A percentile compares a stretch with the other conserved stretches of the same genome.
These are phyloP conservation scores for Spisula subtruncata DNA, from an alignment of 2,888 invertebrate species.

Conservation along the genomic window DNA sequence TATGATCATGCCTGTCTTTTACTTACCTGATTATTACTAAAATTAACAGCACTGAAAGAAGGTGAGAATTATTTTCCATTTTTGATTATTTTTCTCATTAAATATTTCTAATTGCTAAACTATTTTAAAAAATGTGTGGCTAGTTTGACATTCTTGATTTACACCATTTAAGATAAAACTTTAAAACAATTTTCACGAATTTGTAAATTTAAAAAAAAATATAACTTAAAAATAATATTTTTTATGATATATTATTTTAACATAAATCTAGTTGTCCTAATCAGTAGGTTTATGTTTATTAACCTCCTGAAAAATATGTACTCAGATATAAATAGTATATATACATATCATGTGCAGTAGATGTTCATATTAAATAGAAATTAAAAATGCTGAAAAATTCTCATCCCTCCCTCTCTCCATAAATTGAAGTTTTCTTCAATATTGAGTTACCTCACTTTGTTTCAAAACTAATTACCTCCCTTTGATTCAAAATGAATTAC, in stretches of 20 bases:
- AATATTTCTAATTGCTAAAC: too few species aligned
- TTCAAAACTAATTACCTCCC: not conserved
- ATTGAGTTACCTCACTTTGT: not conserved
- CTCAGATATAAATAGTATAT: not conserved
- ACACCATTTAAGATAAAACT: not conserved
- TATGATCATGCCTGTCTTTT: not conserved
- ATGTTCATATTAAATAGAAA: conserved; percentile 1
- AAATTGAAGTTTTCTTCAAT: not conserved
- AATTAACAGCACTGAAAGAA: conserved; percentile 55
- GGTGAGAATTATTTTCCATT: conserved; percentile 47
- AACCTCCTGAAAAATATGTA: not conserved
- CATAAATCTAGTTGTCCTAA: not conserved
- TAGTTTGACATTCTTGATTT: not conserved
- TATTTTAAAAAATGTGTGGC: not conserved
- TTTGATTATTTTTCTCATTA: not conserved
- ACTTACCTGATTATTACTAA: conserved; percentile 37
- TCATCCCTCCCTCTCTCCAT: not conserved
- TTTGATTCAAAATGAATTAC: not conserved
- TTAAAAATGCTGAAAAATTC: not conserved
- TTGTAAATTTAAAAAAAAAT: too few species aligned
- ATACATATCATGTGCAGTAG: not conserved
- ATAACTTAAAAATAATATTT: not conserved
- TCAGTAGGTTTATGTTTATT: not conserved
- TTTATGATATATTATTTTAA: not conserved
- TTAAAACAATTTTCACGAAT: too few species aligned